phyloP scores from a whole-genome alignment of 2,797 vertebrate genomes.

The Pantherophis alleghaniensis region DNA sequence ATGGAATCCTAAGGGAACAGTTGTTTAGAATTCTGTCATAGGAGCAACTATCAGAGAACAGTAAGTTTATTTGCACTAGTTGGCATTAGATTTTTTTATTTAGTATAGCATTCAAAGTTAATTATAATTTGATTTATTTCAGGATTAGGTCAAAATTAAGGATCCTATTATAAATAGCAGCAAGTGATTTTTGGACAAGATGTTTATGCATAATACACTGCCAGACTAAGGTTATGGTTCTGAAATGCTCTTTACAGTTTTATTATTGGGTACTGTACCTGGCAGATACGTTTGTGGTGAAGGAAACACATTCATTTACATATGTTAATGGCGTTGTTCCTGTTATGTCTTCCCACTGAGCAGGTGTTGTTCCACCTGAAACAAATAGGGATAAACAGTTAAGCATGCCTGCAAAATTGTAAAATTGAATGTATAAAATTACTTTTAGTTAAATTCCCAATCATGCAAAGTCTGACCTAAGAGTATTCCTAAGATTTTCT shows the following conservation, averaged over 20 bases:
- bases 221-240: neutral
- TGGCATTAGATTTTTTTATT: constrained; percentile 2
- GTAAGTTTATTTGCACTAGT: neutral
- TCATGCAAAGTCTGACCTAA: neutral
- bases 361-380: constrained; percentile 95
- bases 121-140: neutral
- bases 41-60: neutral
- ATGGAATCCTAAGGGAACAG: constrained; percentile 11
- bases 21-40: constrained; percentile 17
- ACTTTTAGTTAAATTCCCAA: neutral
- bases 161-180: neutral
- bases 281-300: constrained; percentile 97
- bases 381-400: neutral
- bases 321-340: constrained; percentile 97
- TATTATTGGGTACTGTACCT: constrained; percentile 71
- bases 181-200: neutral
- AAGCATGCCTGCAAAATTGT: neutral
- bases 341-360: constrained; percentile 99
- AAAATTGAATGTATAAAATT: neutral
- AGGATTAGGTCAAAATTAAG: neutral
- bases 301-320: constrained; percentile 95
- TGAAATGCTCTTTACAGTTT: neutral
- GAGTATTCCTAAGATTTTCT: neutral
- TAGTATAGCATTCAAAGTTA: neutral
- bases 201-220: neutral